phyloP scores from a whole-genome alignment of 2,797 vertebrate species.

The Muscicapa comitata region DNA sequence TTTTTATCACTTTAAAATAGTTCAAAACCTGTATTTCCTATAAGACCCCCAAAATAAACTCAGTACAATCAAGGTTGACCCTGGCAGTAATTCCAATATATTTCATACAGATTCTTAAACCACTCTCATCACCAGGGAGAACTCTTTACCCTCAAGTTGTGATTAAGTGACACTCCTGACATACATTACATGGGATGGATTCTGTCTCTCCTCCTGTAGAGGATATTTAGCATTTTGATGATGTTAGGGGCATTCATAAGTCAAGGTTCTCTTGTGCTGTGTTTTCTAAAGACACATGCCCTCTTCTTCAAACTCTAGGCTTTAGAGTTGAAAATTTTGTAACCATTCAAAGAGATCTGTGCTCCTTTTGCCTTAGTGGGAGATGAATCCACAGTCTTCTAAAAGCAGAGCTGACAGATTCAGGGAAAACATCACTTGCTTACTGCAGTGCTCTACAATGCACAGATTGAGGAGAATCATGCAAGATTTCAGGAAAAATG shows the following conservation, averaged over 20 bases:
- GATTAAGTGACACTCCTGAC: background rate
- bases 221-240: background rate
- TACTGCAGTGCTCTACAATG: background rate
- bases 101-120: background rate
- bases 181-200: background rate
- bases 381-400: background rate
- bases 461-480: background rate
- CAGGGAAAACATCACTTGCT: background rate
- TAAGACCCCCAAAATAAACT: background rate
- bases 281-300: background rate
- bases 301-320: background rate
- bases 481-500: background rate
- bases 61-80: background rate
- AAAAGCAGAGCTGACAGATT: background rate
- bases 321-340: background rate
- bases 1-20: background rate
- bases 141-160: background rate
- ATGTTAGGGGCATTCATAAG: background rate
- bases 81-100: background rate
- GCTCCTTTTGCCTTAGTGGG: background rate
- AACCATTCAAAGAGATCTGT: background rate
- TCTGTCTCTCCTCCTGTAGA: background rate
- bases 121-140: background rate
- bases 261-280: background rate
- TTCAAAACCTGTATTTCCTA: background rate